Percentiles rank a stretch among this genome's conserved stretches.
Conservation (phyloP, 2,113 vertebrate genomes). For the Sturnira hondurensis region DNA sequence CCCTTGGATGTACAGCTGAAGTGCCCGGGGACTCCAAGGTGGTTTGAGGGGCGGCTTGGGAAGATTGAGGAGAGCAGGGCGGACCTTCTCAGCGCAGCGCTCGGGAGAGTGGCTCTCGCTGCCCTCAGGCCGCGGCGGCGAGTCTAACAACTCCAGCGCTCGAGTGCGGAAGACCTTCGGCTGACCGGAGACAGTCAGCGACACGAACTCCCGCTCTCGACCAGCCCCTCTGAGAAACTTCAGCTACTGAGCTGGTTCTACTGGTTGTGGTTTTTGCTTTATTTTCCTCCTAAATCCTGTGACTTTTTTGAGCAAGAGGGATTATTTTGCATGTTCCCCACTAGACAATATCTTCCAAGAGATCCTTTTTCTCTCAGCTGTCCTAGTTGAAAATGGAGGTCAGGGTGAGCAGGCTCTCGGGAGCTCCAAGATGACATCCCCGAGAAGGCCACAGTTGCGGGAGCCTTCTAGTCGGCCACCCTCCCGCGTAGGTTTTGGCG, state of each 20-base stretch:
- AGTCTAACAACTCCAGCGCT: background rate
- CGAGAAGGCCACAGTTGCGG: background rate
- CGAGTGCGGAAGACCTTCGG: background rate
- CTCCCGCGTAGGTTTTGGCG: background rate
- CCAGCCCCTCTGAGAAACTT: background rate
- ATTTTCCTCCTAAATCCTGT: background rate
- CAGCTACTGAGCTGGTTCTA: background rate
- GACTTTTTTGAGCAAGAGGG: background rate
- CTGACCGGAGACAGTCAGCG: background rate
- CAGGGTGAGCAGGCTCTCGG: background rate
- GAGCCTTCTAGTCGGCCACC: background rate
- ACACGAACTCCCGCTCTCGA: background rate
- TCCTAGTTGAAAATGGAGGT: background rate
- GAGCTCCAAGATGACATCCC: background rate
- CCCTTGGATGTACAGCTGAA: slow-evolving; percentile 65
- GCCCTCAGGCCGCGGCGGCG: accelerated
- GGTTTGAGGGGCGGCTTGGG: background rate
- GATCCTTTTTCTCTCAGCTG: background rate
- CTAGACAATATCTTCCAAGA: background rate
- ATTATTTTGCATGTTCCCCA: background rate
- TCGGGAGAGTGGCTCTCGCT: background rate
- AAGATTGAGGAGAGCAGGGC: background rate
- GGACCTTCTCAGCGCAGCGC: background rate
- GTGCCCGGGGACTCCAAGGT: background rate
- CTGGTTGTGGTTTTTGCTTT: background rate